A percentile compares a stretch with the other conserved stretches of the same genome.
Evolutionary conservation across 2,113 vertebrate genomes (phyloP).

Genomic region (Phyllostomus hastatus): DNA sequence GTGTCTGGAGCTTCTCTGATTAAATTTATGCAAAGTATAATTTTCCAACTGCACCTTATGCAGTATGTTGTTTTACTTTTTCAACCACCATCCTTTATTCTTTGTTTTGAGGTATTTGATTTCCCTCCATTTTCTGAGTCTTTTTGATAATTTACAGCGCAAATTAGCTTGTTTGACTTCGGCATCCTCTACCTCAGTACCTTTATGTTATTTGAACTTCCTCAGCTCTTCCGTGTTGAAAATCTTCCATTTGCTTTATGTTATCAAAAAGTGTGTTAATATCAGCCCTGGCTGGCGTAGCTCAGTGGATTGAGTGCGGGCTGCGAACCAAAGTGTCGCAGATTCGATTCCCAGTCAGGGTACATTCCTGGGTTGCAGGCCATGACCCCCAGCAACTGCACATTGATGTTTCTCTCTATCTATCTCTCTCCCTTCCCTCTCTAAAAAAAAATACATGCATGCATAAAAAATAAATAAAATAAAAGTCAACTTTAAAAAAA

Average conservation of each 20-base stretch:
- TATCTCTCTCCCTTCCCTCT: too few relatives aligned
- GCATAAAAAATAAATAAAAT: too few relatives aligned
- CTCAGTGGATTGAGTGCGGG: too few relatives aligned
- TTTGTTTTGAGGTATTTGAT: background rate
- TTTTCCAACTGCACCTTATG: background rate
- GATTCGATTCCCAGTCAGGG: too few relatives aligned
- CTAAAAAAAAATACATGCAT: too few relatives aligned
- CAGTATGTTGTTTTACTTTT: background rate
- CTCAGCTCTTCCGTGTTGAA: background rate
- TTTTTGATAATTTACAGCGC: background rate
- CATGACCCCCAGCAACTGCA: too few relatives aligned
- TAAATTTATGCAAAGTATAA: slow-evolving; percentile 29
- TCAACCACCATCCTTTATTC: background rate
- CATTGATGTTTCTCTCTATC: too few relatives aligned
- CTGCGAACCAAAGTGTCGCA: too few relatives aligned
- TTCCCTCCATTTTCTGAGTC: background rate
- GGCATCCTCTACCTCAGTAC: background rate
- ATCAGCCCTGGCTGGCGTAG: too few relatives aligned
- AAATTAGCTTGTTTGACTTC: background rate
- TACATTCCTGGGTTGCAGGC: too few relatives aligned
- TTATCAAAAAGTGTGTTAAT: background rate
- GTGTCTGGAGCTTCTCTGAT: background rate
- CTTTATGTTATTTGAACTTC: background rate
- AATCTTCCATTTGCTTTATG: background rate
- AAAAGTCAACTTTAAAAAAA: background rate